A percentile compares a stretch with the other conserved stretches of the same genome.
Evolutionary conservation across 2,113 vertebrate genomes (phyloP).

Genomic region (Lepisosteus oculatus): DNA sequence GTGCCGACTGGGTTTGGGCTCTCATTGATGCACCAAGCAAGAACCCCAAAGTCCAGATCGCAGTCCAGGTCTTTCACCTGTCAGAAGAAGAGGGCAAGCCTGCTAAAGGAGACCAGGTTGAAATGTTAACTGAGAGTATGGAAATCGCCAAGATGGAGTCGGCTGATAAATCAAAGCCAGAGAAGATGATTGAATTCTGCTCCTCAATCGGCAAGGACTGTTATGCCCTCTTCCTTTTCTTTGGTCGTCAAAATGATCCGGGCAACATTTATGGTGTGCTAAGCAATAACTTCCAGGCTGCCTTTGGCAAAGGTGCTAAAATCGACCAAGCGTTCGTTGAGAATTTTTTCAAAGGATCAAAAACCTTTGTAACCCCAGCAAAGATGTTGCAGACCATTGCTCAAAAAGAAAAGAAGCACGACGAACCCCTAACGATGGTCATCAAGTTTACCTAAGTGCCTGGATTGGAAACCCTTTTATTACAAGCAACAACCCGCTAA

Average conservation of each 20-base stretch:
- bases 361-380: constrained; percentile 48
- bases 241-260: constrained; percentile 50
- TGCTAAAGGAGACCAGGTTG: fast-evolving
- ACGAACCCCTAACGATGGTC: constrained; percentile 52
- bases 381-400: constrained; percentile 61
- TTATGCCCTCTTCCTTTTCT: constrained; percentile 67
- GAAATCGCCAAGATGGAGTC: constrained; percentile 49
- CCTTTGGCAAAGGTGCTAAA: constrained; percentile 46
- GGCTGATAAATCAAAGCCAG: constrained; percentile 37
- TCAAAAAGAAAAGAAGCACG: constrained; percentile 30
- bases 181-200: constrained; percentile 65
- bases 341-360: constrained; percentile 61
- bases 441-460: constrained; percentile 61
- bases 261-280: constrained; percentile 60
- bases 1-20: constrained; percentile 69
- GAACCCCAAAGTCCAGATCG: constrained; percentile 62
- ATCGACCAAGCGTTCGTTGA: constrained; percentile 54
- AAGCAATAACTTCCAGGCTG: constrained; percentile 65
- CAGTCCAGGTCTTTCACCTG: constrained; percentile 54
- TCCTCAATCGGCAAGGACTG: constrained; percentile 62
- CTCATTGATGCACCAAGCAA: constrained; percentile 52
- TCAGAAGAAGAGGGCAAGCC: constrained; percentile 20
- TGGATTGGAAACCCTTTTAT: neutral
- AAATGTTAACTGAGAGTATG: constrained; percentile 37
- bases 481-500: neutral